Percentiles rank a stretch among this genome's conserved stretches.
Evolutionary conservation across 2,888 invertebrate species (phyloP).

Genomic region (Zelleria hepariella): DNA sequence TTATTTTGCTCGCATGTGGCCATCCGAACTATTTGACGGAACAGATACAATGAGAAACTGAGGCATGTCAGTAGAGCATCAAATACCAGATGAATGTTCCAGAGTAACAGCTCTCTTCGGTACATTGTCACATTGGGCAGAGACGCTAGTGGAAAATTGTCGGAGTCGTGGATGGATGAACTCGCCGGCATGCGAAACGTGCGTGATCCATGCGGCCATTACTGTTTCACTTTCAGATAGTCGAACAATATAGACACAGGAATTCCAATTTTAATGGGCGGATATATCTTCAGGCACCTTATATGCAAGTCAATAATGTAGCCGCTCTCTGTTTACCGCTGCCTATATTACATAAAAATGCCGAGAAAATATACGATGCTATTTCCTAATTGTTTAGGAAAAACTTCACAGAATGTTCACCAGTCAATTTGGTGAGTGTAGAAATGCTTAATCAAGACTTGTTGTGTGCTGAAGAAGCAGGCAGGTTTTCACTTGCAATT

Average conservation of each 20-base stretch:
- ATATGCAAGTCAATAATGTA: neutral
- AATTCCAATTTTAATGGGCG: constrained; percentile 1
- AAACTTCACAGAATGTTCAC: too few relatives aligned
- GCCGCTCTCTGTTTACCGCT: neutral
- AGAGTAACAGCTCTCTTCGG: constrained; percentile 28
- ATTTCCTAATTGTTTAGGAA: neutral
- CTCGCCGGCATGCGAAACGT: constrained; percentile 23
- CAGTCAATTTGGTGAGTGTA: neutral
- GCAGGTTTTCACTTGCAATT: neutral
- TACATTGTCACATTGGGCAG: constrained; percentile 22
- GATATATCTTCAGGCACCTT: neutral
- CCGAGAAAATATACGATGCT: neutral
- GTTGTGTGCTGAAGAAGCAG: neutral
- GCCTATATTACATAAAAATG: neutral
- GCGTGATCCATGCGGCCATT: constrained; percentile 35
- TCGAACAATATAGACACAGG: constrained; percentile 13
- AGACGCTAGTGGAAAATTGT: constrained; percentile 27
- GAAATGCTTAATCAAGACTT: neutral
- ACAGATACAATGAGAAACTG: constrained; percentile 55
- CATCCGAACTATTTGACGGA: constrained; percentile 62
- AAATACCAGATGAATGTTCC: constrained; percentile 45
- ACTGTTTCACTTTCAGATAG: constrained; percentile 61
- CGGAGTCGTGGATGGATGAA: constrained; percentile 5
- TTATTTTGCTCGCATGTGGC: constrained; percentile 50
- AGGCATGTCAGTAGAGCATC: constrained; percentile 35